These are phyloP conservation scores for Todiramphus chloris DNA, from an alignment of 2,113 vertebrate genomes.

Conservation along the genomic window DNA sequence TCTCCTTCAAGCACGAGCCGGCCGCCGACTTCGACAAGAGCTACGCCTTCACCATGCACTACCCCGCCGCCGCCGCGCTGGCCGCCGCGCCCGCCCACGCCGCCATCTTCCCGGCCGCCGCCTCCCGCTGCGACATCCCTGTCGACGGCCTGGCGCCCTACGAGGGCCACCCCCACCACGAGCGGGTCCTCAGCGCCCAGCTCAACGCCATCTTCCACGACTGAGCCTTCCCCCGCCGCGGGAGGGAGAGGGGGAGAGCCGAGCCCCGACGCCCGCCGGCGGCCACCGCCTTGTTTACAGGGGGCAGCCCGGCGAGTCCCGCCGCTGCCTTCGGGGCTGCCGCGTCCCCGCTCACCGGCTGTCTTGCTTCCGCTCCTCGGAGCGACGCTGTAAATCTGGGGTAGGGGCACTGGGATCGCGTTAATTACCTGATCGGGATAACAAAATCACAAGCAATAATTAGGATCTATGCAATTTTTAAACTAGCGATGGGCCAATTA, in stretches of 20 bases:
- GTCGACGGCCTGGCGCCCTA: slow-evolving; percentile 91
- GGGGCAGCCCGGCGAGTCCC: slow-evolving; percentile 65
- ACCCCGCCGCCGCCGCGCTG: slow-evolving; percentile 71
- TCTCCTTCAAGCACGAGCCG: slow-evolving; percentile 95
- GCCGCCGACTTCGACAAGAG: slow-evolving; percentile 89
- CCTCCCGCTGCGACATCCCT: slow-evolving; percentile 87
- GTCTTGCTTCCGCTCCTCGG: slow-evolving; percentile 68
- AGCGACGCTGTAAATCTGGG: slow-evolving; percentile 64
- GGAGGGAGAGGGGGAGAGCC: slow-evolving; percentile 42
- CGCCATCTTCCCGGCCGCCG: slow-evolving; percentile 80
- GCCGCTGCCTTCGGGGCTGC: slow-evolving; percentile 78
- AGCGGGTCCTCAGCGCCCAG: slow-evolving; percentile 93
- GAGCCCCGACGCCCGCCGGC: slow-evolving; percentile 57
- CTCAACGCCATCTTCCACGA: slow-evolving; percentile 98
- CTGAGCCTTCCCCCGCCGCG: slow-evolving; percentile 64
- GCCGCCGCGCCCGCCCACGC: slow-evolving; percentile 75
- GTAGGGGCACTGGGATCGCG: slow-evolving; percentile 76
- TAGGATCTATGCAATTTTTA: slow-evolving; percentile 98
- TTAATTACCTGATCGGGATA: slow-evolving; percentile 81
- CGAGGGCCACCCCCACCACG: slow-evolving; percentile 93
- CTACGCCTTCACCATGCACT: slow-evolving; percentile 94
- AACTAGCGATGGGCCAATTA: slow-evolving; percentile 88
- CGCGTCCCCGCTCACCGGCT: slow-evolving; percentile 72
- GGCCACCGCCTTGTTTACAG: slow-evolving; percentile 75
- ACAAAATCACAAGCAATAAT: slow-evolving; percentile 94